These are phyloP conservation scores for Tonatia bakeri DNA, from an alignment of 2,113 vertebrate genomes.

Conservation along the genomic window DNA sequence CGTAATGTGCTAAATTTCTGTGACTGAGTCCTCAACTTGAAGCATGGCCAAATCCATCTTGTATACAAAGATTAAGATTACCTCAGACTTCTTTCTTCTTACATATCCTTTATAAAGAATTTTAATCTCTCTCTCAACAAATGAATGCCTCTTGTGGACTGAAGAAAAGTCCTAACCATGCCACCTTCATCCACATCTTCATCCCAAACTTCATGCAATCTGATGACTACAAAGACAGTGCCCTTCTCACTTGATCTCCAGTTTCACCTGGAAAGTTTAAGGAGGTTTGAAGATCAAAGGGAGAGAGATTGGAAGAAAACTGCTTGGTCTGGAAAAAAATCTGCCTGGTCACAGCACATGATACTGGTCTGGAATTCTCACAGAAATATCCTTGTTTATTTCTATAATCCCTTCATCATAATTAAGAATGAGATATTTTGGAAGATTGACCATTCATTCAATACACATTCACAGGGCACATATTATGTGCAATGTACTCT, in stretches of 20 bases:
- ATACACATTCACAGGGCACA: background rate
- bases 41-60: background rate
- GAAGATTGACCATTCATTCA: background rate
- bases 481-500: background rate
- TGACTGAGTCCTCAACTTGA: background rate
- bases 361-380: background rate
- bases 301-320: background rate
- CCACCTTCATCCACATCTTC: background rate
- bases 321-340: background rate
- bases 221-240: background rate
- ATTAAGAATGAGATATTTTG: background rate
- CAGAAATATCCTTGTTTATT: background rate
- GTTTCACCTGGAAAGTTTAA: background rate
- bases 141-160: background rate
- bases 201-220: background rate
- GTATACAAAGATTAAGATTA: background rate
- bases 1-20: background rate
- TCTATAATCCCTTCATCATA: background rate
- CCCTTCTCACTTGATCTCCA: background rate
- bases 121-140: background rate
- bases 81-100: background rate
- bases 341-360: background rate
- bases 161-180: background rate
- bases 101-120: background rate
- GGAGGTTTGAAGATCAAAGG: background rate